Percentiles rank a stretch among this genome's conserved stretches.
Evolutionary conservation across 30 jellyfish, hydroid and myxozoan genomes (phyloP).

Genomic region (Turritopsis dohrnii): DNA sequence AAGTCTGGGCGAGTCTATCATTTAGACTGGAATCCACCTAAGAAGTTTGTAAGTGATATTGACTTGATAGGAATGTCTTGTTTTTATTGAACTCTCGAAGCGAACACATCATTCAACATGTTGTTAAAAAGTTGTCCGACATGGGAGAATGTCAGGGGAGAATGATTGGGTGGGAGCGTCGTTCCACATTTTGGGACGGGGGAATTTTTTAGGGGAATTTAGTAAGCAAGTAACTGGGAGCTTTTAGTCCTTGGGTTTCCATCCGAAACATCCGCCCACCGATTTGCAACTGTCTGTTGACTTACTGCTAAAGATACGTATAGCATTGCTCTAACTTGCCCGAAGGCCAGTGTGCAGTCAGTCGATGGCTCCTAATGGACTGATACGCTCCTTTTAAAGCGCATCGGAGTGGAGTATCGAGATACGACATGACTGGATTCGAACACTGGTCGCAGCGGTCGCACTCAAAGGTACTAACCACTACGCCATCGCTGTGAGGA

Average conservation of each 20-base stretch:
- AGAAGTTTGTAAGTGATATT: conserved; percentile 52
- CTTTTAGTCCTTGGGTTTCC: not conserved
- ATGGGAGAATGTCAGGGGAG: too few relatives aligned
- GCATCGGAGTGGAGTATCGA: not conserved
- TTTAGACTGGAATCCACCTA: conserved; percentile 88
- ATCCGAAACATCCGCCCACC: not conserved
- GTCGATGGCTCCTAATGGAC: not conserved
- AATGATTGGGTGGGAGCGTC: too few relatives aligned
- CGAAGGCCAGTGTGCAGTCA: not conserved
- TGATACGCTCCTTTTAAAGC: not conserved
- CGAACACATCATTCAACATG: too few relatives aligned
- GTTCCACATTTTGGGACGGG: too few relatives aligned
- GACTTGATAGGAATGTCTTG: too few relatives aligned
- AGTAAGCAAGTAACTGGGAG: not conserved
- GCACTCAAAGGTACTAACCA: not conserved
- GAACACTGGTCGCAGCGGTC: not conserved
- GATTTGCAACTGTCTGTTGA: not conserved
- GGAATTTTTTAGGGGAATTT: too few relatives aligned
- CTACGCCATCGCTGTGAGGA: not conserved
- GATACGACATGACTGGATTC: not conserved
- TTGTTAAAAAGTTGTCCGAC: too few relatives aligned
- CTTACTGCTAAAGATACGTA: not conserved
- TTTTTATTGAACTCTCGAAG: too few relatives aligned
- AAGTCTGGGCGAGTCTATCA: conserved; percentile 87
- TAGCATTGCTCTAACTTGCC: not conserved